These are phyloP conservation scores for Galago senegalensis DNA, from an alignment of 2,797 vertebrate species.

Conservation along the genomic window DNA sequence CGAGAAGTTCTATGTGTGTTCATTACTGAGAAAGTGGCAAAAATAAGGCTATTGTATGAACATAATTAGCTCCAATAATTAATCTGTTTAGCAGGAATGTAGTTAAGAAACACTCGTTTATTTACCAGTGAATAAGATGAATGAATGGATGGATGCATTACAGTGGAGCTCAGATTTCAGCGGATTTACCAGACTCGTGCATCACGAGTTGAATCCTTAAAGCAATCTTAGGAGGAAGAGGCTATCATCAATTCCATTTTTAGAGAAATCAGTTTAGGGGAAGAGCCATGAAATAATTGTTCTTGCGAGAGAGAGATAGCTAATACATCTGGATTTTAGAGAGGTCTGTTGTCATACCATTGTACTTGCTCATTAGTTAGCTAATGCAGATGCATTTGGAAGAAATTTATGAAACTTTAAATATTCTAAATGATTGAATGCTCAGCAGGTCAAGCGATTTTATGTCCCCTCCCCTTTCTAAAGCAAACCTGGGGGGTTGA, in stretches of 20 bases:
- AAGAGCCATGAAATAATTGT: neutral
- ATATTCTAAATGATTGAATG: slow-evolving; percentile 28
- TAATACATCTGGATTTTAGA: neutral
- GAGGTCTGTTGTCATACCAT: neutral
- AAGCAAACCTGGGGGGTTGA: neutral
- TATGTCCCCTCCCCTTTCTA: neutral
- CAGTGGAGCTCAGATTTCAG: neutral
- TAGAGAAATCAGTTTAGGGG: neutral
- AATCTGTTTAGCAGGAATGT: neutral
- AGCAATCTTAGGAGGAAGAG: neutral
- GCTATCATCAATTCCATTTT: neutral
- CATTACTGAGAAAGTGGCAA: neutral
- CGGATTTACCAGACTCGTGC: neutral
- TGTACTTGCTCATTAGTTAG: neutral
- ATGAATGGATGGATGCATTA: neutral
- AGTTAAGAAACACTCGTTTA: neutral
- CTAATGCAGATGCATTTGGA: neutral
- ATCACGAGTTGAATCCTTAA: neutral
- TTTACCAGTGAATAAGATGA: neutral
- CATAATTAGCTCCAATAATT: slow-evolving; percentile 25
- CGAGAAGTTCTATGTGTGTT: neutral
- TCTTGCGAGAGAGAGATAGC: neutral
- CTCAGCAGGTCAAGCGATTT: neutral
- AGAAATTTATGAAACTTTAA: slow-evolving; percentile 8
- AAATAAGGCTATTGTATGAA: neutral